Percentiles rank a stretch among this genome's conserved stretches.
These are phyloP conservation scores for Grammomys surdaster DNA, from an alignment of 2,113 vertebrate genomes.

Conservation along the genomic window DNA sequence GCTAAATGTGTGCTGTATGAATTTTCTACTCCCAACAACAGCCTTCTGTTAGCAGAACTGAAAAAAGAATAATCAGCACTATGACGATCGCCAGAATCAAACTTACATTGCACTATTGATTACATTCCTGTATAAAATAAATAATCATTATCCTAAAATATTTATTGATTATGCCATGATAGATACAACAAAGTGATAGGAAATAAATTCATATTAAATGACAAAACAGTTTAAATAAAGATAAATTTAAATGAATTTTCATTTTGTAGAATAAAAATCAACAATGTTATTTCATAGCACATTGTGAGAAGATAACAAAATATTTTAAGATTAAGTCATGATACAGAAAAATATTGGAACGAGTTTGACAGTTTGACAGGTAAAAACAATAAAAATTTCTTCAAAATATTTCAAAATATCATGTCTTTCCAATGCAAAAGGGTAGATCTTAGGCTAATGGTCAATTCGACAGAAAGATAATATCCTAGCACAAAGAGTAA, in stretches of 20 bases:
- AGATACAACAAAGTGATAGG: background rate
- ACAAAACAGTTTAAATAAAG: background rate
- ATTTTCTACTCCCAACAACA: no score
- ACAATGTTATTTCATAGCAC: background rate
- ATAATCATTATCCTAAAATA: background rate
- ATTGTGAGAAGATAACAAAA: background rate
- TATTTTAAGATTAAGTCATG: background rate
- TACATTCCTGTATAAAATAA: background rate
- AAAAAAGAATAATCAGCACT: background rate
- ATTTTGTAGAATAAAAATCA: background rate
- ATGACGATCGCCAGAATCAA: background rate
- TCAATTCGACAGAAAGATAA: background rate
- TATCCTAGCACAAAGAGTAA: background rate
- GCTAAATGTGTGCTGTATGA: background rate
- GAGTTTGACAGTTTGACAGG: background rate
- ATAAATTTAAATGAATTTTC: background rate
- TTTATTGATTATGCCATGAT: background rate
- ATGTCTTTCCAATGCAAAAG: background rate
- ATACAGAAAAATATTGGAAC: background rate
- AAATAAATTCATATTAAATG: background rate
- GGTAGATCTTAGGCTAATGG: background rate
- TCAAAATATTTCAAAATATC: background rate
- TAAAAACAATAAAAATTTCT: background rate
- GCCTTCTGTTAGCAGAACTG: no score
- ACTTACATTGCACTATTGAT: background rate